These are phyloP conservation scores for Chelonia mydas DNA, from an alignment of 2,797 vertebrate genomes.

Conservation along the genomic window DNA sequence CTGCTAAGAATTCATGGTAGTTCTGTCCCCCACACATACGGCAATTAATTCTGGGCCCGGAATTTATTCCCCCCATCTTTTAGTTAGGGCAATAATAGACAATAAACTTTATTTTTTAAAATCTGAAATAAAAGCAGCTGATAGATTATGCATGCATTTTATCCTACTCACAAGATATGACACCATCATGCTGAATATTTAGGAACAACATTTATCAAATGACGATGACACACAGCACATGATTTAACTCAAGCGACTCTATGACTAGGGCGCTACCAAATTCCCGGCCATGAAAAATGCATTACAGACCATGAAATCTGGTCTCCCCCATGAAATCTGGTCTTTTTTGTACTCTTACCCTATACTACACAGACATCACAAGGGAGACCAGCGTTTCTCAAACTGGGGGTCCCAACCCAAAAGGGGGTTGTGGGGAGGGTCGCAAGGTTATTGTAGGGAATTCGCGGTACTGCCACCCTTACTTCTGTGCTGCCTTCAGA, in stretches of 20 bases:
- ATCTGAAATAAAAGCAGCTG: background rate
- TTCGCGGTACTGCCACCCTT: too few relatives aligned
- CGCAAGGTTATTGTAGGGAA: too few relatives aligned
- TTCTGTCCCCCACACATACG: background rate
- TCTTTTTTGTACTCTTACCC: too few relatives aligned
- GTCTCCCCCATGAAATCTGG: too few relatives aligned
- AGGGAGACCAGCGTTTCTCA: too few relatives aligned
- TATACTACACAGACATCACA: too few relatives aligned
- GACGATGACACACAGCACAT: background rate
- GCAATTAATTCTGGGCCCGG: background rate
- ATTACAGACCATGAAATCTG: too few relatives aligned
- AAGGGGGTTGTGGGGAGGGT: too few relatives aligned
- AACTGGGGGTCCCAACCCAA: too few relatives aligned
- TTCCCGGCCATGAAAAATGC: too few relatives aligned
- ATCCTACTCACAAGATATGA: background rate
- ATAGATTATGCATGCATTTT: background rate
- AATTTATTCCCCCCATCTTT: background rate
- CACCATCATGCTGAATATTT: background rate
- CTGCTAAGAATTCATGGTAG: rapidly evolving
- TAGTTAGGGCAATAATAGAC: background rate
- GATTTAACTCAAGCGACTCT: background rate
- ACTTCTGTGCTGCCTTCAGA: too few relatives aligned
- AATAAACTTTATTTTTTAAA: background rate
- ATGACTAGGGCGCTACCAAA: too few relatives aligned
- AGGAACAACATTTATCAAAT: background rate